Evolutionary conservation across 2,888 invertebrate species (phyloP).

Genomic region (Nephrotoma appendiculata): DNA sequence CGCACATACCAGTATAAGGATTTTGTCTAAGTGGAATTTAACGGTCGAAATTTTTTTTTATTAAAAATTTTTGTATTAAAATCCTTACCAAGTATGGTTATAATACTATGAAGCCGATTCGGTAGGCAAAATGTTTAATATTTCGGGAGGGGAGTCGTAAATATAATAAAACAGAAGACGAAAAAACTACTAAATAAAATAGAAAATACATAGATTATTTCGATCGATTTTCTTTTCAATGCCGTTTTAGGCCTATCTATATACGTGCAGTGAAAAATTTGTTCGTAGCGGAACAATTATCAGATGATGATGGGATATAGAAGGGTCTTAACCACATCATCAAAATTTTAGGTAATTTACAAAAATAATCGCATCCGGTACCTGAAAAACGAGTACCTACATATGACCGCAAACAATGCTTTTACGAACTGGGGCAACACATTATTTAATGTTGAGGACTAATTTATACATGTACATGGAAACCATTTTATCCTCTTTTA

Average conservation of each 20-base stretch:
- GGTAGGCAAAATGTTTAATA: not conserved
- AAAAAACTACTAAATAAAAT: not conserved
- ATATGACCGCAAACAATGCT: not conserved
- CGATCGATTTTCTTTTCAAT: not conserved
- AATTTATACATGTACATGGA: not conserved
- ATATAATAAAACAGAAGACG: not conserved
- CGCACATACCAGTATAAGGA: not conserved
- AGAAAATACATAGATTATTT: not conserved
- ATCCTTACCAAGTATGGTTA: not conserved
- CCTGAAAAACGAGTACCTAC: not conserved
- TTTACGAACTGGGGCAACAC: not conserved
- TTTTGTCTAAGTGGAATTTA: not conserved
- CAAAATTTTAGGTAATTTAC: not conserved
- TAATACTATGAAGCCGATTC: not conserved
- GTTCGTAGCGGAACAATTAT: too few relatives aligned
- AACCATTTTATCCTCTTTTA: not conserved
- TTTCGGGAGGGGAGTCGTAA: not conserved
- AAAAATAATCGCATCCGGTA: not conserved
- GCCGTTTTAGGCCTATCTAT: not conserved
- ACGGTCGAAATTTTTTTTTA: not conserved
- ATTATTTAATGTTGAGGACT: not conserved
- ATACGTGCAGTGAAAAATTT: not conserved
- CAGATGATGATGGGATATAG: not conserved
- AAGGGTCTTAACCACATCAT: not conserved
- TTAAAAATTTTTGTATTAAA: not conserved